Percentiles rank a stretch among this genome's conserved stretches.
Conservation (phyloP, 2,888 invertebrate genomes). For the Rotaria socialis region DNA sequence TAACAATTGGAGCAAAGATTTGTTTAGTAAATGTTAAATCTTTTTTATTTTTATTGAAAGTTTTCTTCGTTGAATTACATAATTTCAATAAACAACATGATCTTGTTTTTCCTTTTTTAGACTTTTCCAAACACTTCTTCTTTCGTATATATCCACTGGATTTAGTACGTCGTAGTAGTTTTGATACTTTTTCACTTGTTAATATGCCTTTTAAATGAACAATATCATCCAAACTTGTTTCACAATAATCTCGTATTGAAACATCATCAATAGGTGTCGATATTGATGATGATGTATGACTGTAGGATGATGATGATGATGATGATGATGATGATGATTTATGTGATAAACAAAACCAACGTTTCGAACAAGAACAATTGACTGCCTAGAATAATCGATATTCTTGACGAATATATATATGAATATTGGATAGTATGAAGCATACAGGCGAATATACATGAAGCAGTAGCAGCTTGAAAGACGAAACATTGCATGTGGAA, state of each 20-base stretch:
- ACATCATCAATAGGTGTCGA: background rate
- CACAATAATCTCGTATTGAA: constrained; percentile 10
- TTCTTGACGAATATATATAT: background rate
- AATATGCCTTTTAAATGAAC: background rate
- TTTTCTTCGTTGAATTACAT: background rate
- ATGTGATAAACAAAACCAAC: constrained; percentile 17
- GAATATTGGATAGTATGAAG: background rate
- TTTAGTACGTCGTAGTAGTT: background rate
- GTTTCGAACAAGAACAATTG: background rate
- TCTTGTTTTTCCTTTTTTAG: background rate
- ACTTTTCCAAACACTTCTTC: background rate
- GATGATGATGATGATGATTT: background rate
- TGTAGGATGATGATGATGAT: background rate
- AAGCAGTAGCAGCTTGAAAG: constrained; percentile 1
- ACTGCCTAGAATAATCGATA: constrained; percentile 17
- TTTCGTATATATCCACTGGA: background rate
- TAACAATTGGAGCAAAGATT: background rate
- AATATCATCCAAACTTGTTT: constrained; percentile 36
- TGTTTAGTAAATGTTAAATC: background rate
- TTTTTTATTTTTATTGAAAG: background rate
- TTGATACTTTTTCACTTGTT: background rate
- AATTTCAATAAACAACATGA: background rate
- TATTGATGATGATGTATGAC: background rate
- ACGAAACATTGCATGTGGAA: background rate
- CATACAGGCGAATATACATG: background rate